Percentiles rank a stretch among this genome's conserved stretches.
Evolutionary conservation across 2,113 vertebrate species (phyloP).

Genomic region (Notiomystis cincta): DNA sequence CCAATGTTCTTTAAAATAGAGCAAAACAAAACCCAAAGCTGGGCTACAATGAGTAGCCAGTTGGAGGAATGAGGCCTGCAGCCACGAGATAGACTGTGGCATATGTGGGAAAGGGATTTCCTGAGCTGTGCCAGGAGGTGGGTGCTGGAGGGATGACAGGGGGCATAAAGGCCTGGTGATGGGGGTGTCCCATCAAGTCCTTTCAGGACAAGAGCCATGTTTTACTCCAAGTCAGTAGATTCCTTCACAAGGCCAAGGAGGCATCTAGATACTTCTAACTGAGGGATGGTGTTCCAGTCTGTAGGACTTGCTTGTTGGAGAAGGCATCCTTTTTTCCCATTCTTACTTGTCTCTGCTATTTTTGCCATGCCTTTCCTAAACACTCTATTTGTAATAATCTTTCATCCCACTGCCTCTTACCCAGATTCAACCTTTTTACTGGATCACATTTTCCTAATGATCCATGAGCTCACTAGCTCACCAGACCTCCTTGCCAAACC

Average conservation of each 20-base stretch:
- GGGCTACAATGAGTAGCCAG: not conserved
- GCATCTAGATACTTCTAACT: not conserved
- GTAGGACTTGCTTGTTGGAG: not conserved
- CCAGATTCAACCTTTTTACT: not conserved
- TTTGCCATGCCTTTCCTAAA: not conserved
- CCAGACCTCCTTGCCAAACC: not conserved
- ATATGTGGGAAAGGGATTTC: not conserved
- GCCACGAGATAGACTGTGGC: not conserved
- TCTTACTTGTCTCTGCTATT: not conserved
- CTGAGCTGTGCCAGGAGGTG: not conserved
- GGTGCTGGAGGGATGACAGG: not conserved
- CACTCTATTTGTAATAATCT: not conserved
- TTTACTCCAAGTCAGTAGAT: not conserved
- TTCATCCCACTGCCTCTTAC: not conserved
- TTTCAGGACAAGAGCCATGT: not conserved
- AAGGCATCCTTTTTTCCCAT: not conserved
- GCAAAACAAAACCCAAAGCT: not conserved
- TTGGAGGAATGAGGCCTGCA: not conserved
- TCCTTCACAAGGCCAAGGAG: not conserved
- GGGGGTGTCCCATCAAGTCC: not conserved
- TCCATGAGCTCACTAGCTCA: not conserved
- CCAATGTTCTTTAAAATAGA: not conserved
- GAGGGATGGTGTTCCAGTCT: not conserved
- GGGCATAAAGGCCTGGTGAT: too few species aligned
- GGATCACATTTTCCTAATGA: not conserved